Base-by-base conservation (phyloP, 2,113 vertebrate species). In the Gallinago jamesoni region DNA sequence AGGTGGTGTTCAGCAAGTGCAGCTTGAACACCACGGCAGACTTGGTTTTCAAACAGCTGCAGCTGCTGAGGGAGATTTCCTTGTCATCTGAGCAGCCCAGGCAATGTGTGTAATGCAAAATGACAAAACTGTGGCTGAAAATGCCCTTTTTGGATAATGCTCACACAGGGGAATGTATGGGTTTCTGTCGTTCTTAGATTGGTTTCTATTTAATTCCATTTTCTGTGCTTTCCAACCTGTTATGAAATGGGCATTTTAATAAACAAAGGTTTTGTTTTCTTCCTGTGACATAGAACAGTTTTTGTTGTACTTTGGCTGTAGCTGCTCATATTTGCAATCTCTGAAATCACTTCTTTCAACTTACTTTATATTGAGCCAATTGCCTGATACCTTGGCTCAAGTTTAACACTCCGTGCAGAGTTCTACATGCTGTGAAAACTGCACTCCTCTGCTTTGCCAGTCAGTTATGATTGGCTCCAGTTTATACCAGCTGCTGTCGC, bases 41-140 rank as follows among this genome's bases (percentile, higher is more conserved):
- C 45, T 48, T 86, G 13, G n/a, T 62, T 90, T 94, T 88, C 76
- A 72, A 35, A 78, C n/a, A 90, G 53, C 67, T 93, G 62, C 73
- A 87, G 55, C 48, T 84, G 78, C 43, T 63, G 70, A 59, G 33
- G 84, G 53, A 80, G 80, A 85, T 93, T 93, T 70, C 13, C 10
- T 83, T 87, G 57, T 93, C 69, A 35, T 70, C 70, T 87, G 59
- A 78, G 77, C 67, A 85, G 60, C 53, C 33, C 23, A 62, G 68
- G 76, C 67, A 93, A 17, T 14, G n/a, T 91, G 23, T 82, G 48
- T 92, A 80, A 83, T 89, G 59, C 73, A 83, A 56, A 83, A 87
- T 80, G 89, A 75, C 85, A 87, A 16, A 47, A 21, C 56, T 81
- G 69, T 92, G 83, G 52, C 79, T 96, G 83, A 89, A 94, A 96